phyloP scores from a whole-genome alignment of 2,888 invertebrate genomes.

The Cyclophora albipunctata region DNA sequence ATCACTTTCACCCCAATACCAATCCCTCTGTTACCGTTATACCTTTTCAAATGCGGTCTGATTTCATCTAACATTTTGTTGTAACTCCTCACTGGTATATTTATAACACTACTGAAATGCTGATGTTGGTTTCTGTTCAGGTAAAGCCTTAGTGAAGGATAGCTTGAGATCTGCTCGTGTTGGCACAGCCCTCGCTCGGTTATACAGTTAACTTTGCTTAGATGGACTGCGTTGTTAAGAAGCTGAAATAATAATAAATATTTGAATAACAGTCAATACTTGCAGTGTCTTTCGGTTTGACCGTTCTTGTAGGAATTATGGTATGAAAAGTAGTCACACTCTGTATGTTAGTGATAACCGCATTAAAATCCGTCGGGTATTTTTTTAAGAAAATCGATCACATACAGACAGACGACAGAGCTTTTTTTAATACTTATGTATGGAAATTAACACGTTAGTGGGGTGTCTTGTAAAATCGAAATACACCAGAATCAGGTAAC shows the following conservation, averaged over 20 bases:
- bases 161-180: slow-evolving; percentile 53
- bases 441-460: too few species aligned
- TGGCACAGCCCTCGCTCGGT: slow-evolving; percentile 55
- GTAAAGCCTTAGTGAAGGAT: slow-evolving; percentile 57
- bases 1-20: slow-evolving; percentile 31
- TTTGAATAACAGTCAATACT: neutral
- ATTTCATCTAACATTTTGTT: slow-evolving; percentile 36
- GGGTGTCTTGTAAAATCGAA: too few species aligned
- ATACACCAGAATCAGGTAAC: too few species aligned
- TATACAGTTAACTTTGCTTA: slow-evolving; percentile 64
- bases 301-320: too few species aligned
- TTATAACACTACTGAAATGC: slow-evolving; percentile 32
- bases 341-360: too few species aligned
- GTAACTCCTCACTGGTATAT: slow-evolving; percentile 40
- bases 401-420: too few species aligned
- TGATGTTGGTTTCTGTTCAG: slow-evolving; percentile 36
- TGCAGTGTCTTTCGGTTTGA: too few species aligned
- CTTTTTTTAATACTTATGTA: too few species aligned
- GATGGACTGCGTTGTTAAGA: slow-evolving; percentile 47
- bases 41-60: slow-evolving; percentile 36
- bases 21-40: slow-evolving; percentile 31
- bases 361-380: neutral
- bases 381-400: too few species aligned
- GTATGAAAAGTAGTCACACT: too few species aligned
- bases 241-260: slow-evolving; percentile 31